These are phyloP conservation scores for Erannis defoliaria DNA, from an alignment of 2,888 invertebrate genomes.

Conservation along the genomic window DNA sequence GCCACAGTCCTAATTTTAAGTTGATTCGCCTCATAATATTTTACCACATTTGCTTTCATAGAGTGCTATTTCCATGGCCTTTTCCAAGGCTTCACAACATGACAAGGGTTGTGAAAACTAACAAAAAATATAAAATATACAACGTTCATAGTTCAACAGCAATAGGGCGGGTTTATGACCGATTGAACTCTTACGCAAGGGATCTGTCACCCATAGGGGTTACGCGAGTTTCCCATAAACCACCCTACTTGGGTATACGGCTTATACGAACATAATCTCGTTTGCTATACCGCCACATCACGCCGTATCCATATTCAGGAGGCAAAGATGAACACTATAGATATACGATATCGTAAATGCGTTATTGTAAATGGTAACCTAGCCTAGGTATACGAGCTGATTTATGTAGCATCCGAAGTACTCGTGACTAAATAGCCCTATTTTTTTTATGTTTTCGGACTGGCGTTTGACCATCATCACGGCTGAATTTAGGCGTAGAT, in stretches of 20 bases:
- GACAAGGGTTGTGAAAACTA: constrained; percentile 8
- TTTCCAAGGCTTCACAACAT: not conserved
- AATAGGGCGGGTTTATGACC: constrained; percentile 40
- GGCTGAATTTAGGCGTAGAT: no score
- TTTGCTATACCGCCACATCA: constrained; percentile 37
- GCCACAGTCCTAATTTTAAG: no score
- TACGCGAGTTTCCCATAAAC: constrained; percentile 34
- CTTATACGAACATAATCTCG: constrained; percentile 39
- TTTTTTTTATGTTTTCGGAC: no score
- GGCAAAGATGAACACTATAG: constrained; percentile 26
- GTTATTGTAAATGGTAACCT: not conserved
- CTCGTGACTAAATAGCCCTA: no score
- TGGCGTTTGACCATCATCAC: no score
- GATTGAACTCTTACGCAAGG: constrained; percentile 40
- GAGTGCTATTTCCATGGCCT: not conserved
- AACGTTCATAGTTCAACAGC: constrained; percentile 27
- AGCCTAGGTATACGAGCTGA: no score
- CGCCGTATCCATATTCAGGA: constrained; percentile 40
- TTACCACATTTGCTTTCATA: not conserved
- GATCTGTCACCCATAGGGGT: constrained; percentile 31
- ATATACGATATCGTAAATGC: not conserved
- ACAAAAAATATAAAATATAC: constrained; percentile 22
- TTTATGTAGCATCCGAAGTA: no score
- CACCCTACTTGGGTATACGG: constrained; percentile 29
- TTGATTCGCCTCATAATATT: no score